Base-by-base conservation (phyloP, 2,888 invertebrate species). In the Drosophila anomelani region DNA sequence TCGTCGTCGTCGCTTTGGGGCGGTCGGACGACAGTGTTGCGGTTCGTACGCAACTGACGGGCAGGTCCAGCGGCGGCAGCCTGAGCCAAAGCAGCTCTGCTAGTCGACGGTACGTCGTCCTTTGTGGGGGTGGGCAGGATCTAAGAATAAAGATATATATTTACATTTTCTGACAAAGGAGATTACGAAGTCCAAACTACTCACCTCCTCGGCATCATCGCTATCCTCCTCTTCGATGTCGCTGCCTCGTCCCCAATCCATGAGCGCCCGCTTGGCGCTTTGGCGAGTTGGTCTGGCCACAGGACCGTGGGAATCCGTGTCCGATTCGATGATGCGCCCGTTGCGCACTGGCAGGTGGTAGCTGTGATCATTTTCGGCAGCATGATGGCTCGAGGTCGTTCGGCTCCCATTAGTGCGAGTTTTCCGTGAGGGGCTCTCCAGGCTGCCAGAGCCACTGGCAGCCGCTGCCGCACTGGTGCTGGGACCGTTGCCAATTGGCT, bases 351-450 rank as follows among this genome's bases (percentile, higher is more conserved):
- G 90, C 55, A 92, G 76, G 76, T 92, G 92, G 76, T 92, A 92
- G 77, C 92, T 92, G 61, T 92, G 93, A 79, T 93, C 92, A 44
- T 91, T 91, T 72, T 92, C 93, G 34, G 92, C 82, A 4, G 91
- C 88, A 54, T 87, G 69, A 38, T 82, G 82, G 9, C 46, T n/a
- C 4, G 46, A 12, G 15, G 44, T 20, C 1, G 46, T 41, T 3
- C 76, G 76, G 3, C 81, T 81, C 0, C 79, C 88, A 53, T 83
- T 70, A 64, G 75, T 85, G 41, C 92, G 90, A 4, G 90, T 91
- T 38, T 84, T 90, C 41, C 90, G 90, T 15, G 89, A 90, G 4
- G 91, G 91, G 59, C 89, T 91, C 20, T 79, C 84, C 6, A 77
- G 67, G 29, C 69, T 83, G 34, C 74, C 51, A 7, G 64, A 51